Evolutionary conservation across 2,797 vertebrate species (phyloP), one percentile per base, ranked within the genome.

Genomic region (Myotis myotis): DNA sequence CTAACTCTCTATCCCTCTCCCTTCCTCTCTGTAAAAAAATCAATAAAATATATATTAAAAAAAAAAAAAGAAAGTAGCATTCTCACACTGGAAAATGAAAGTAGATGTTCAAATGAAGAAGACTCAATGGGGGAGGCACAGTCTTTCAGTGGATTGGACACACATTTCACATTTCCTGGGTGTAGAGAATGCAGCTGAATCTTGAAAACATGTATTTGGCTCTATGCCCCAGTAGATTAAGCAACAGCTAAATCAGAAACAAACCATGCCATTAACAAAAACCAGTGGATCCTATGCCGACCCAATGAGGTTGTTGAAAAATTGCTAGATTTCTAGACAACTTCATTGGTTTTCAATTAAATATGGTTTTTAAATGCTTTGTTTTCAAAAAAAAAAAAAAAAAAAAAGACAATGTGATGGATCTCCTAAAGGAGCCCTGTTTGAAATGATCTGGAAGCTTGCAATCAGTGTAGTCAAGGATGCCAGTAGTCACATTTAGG

Each of bases 121-220:
- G 80, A 91, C 41, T 91, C 91, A 68, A 71, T 36, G 80, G 60
- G 51, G 47, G 16, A 62, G 25, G 30, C 47, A 89, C 44, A 28
- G 20, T 72, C 22, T 83, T 82, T 75, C 47, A 38, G 47, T 57
- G 66, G 36, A 66, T 62, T n/a, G 79, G 71, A 86, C 94, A 89
- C 62, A 86, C n/a, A 83, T 41, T 89, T 76, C 93, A 51, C 38
- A 92, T 64, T 87, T 96, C 87, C 85, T 89, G 62, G 60, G 55
- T 49, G 19, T 75, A 75, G 22, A 87, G 81, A 91, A 95, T 94
- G 81, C 47, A 93, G 78, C 7, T 82, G 55, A 74, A 74, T 51
- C 78, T 53, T 87, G 75, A 94, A 89, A 87, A 70, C 36, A 94
- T 70, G 55, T 44, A 79, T 30, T 94, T 91, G 76, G 60, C 87